Evolutionary conservation across 2,113 vertebrate genomes (phyloP).

Genomic region (Corythoichthys intestinalis): DNA sequence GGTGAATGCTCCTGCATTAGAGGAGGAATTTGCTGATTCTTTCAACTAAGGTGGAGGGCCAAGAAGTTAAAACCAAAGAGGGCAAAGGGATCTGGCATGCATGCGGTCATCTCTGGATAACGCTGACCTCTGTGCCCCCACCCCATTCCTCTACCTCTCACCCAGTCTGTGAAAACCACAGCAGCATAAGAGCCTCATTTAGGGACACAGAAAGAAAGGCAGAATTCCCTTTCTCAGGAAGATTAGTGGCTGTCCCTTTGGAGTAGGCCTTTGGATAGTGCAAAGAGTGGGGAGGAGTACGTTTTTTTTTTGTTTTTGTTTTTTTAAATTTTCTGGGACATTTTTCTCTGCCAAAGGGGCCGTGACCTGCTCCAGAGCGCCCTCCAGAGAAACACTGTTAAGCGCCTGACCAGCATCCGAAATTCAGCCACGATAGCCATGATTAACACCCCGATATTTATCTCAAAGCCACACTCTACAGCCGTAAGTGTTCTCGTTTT

Average conservation of each 20-base stretch:
- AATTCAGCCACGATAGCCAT: conserved; percentile 46
- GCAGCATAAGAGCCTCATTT: conserved; percentile 71
- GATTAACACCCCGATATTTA: conserved; percentile 75
- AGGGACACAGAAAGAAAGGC: conserved; percentile 62
- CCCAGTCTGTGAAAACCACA: conserved; percentile 47
- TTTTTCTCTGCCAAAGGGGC: conserved; percentile 73
- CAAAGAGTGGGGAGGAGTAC: conserved; percentile 25
- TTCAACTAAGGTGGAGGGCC: conserved; percentile 33
- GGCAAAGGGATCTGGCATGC: conserved; percentile 38
- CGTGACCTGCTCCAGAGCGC: conserved; percentile 65
- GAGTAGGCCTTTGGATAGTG: conserved; percentile 53
- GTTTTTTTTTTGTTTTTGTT: conserved; percentile 14
- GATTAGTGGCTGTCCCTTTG: conserved; percentile 76
- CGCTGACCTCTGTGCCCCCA: conserved; percentile 25
- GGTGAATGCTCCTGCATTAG: not conserved
- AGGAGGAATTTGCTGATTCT: conserved; percentile 24
- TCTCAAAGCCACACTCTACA: conserved; percentile 46
- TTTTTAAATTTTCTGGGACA: conserved; percentile 59
- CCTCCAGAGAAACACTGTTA: conserved; percentile 36
- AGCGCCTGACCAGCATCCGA: conserved; percentile 61
- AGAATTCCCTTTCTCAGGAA: conserved; percentile 78
- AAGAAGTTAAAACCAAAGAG: conserved; percentile 45
- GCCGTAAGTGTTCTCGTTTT: conserved; percentile 70
- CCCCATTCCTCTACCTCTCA: conserved; percentile 33
- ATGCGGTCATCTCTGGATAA: conserved; percentile 56